Evolutionary conservation across 2,113 vertebrate genomes (phyloP).

Genomic region (Apteryx mantelli): DNA sequence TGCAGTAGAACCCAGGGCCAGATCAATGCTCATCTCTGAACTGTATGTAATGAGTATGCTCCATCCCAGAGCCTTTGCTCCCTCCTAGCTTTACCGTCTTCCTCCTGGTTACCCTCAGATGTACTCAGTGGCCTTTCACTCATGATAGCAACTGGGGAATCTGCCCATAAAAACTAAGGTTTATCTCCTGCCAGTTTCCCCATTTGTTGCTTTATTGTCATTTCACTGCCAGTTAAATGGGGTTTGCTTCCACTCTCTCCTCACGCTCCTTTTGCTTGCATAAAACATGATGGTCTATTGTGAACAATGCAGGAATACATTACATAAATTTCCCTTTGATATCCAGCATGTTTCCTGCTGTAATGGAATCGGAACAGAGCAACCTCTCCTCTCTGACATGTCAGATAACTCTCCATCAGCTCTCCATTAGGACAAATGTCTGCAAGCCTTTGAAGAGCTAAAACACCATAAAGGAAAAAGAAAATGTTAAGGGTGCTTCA

Average conservation of each 20-base stretch:
- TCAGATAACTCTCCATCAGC: conserved; percentile 73
- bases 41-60: not conserved
- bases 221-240: conserved; percentile 57
- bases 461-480: conserved; percentile 54
- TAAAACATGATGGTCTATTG: conserved; percentile 78
- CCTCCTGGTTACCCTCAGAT: not conserved
- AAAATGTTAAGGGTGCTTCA: conserved; percentile 56
- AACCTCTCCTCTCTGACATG: conserved; percentile 59
- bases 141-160: not conserved
- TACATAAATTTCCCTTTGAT: conserved; percentile 83
- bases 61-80: not conserved
- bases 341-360: conserved; percentile 75
- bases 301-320: conserved; percentile 80
- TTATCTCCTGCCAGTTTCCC: conserved; percentile 58
- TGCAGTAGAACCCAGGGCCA: fast-evolving
- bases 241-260: conserved; percentile 51
- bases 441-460: conserved; percentile 66
- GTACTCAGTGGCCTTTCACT: not conserved
- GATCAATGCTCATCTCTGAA: not conserved
- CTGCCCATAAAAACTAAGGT: conserved; percentile 43
- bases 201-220: conserved; percentile 69
- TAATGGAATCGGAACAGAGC: conserved; percentile 78
- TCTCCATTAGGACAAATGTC: conserved; percentile 74
- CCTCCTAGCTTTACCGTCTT: not conserved
- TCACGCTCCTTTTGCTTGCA: conserved; percentile 69